Evolutionary conservation across 2,888 invertebrate species (phyloP).

Genomic region (Heterodera filipjevi): DNA sequence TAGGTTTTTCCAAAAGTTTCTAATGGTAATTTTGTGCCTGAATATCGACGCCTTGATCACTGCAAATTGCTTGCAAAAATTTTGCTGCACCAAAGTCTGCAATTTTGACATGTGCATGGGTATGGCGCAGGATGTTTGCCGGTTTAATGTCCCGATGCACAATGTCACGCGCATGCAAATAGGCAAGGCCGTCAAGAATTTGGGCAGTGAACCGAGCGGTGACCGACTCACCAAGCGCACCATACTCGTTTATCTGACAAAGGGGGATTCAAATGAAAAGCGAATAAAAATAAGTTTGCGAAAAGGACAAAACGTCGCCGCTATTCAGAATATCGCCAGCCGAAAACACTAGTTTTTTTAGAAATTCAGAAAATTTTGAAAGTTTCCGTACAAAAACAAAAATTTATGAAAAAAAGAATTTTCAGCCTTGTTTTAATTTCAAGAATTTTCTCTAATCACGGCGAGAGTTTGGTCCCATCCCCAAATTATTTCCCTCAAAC

Average conservation of each 20-base stretch:
- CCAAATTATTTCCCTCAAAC: no score
- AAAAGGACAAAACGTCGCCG: no score
- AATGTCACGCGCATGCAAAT: slow-evolving; percentile 67
- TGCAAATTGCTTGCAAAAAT: slow-evolving; percentile 66
- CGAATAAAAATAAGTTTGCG: no score
- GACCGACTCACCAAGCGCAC: slow-evolving; percentile 66
- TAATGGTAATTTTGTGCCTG: not conserved
- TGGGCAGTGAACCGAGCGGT: slow-evolving; percentile 67
- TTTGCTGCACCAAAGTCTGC: slow-evolving; percentile 69
- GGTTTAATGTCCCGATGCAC: slow-evolving; percentile 69
- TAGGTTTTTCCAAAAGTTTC: not conserved
- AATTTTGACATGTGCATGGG: slow-evolving; percentile 68
- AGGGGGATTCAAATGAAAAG: no score
- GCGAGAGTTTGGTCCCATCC: not conserved
- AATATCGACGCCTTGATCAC: slow-evolving; percentile 47
- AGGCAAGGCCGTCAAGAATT: slow-evolving; percentile 68
- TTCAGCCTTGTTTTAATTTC: no score
- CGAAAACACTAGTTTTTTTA: not conserved
- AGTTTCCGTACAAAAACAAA: not conserved
- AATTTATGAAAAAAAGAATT: no score
- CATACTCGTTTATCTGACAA: slow-evolving; percentile 60
- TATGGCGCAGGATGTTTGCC: slow-evolving; percentile 67
- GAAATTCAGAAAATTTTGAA: not conserved
- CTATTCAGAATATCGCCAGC: not conserved
- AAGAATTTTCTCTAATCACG: no score